Percentiles rank a stretch among this genome's conserved stretches.
Conservation (phyloP, 2,113 vertebrate genomes). For the Panurus biarmicus region DNA sequence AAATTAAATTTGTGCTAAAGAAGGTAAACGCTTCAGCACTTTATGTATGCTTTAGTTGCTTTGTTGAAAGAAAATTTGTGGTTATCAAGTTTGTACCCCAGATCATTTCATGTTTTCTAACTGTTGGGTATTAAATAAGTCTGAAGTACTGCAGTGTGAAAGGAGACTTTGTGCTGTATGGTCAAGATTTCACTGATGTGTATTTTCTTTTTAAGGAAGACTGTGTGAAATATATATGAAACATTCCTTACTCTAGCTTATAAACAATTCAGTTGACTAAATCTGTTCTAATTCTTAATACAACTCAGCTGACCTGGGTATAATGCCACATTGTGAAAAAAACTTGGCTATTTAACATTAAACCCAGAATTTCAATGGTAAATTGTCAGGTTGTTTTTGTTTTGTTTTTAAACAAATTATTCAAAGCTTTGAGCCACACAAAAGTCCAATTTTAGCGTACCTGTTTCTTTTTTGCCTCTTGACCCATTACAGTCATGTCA, state of each 20-base stretch:
- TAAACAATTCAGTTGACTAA: neutral
- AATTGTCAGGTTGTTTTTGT: neutral
- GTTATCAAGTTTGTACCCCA: neutral
- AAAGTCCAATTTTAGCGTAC: neutral
- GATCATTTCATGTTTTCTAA: neutral
- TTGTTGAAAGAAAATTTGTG: neutral
- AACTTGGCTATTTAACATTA: neutral
- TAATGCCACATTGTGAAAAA: neutral
- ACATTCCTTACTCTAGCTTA: neutral
- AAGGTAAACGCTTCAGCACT: neutral
- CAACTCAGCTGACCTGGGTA: neutral
- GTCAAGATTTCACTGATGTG: neutral
- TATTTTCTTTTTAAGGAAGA: neutral
- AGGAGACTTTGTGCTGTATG: neutral
- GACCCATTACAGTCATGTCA: neutral
- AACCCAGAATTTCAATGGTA: neutral
- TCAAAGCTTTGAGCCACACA: neutral
- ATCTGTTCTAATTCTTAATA: slow-evolving; percentile 10
- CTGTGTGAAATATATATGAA: neutral
- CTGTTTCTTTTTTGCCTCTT: neutral
- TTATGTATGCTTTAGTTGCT: neutral
- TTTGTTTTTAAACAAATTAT: neutral
- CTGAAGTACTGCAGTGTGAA: neutral
- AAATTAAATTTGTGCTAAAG: neutral
- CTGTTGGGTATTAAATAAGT: neutral